A percentile compares a stretch with the other conserved stretches of the same genome.
phyloP scores from a whole-genome alignment of 1,140 invertebrate genomes.

The Listronotus oregonensis region DNA sequence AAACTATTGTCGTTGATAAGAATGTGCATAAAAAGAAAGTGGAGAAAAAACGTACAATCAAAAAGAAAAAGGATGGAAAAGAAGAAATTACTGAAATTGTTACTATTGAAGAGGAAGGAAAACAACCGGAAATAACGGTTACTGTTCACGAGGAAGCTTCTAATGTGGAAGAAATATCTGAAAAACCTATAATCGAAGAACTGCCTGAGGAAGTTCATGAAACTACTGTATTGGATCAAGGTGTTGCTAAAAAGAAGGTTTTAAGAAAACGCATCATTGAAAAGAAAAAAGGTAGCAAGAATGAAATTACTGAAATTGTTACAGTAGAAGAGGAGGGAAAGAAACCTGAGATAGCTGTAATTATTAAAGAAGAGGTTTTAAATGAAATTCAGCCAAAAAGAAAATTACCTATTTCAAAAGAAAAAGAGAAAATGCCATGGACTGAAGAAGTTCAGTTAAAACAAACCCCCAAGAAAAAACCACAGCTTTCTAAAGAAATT shows the following conservation, averaged over 20 bases:
- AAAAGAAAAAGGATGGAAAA: conserved; percentile 50
- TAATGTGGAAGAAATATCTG: conserved; percentile 40
- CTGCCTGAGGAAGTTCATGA: conserved; percentile 41
- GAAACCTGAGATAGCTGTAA: conserved; percentile 50
- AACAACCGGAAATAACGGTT: conserved; percentile 30
- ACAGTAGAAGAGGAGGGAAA: conserved; percentile 53
- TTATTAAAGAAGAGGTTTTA: conserved; percentile 34
- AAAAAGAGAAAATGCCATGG: conserved; percentile 58
- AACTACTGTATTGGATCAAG: conserved; percentile 47
- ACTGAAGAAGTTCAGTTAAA: conserved; percentile 57
- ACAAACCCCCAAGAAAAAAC: conserved; percentile 51
- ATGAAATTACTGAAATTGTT: conserved; percentile 48
- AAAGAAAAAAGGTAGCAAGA: conserved; percentile 45
- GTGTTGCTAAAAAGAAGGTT: conserved; percentile 42
- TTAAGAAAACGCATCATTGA: conserved; percentile 47
- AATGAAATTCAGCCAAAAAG: conserved; percentile 43
- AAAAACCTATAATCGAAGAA: conserved; percentile 33
- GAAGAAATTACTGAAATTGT: conserved; percentile 57
- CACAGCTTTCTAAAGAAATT: conserved; percentile 52
- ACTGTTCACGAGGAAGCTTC: too few species aligned
- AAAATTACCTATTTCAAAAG: conserved; percentile 53
- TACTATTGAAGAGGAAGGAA: conserved; percentile 57
- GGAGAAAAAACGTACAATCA: conserved; percentile 25
- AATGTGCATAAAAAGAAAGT: neutral
- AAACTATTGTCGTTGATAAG: conserved; percentile 30